These are phyloP conservation scores for Trachops cirrhosus DNA, from an alignment of 2,797 vertebrate species.

Conservation along the genomic window DNA sequence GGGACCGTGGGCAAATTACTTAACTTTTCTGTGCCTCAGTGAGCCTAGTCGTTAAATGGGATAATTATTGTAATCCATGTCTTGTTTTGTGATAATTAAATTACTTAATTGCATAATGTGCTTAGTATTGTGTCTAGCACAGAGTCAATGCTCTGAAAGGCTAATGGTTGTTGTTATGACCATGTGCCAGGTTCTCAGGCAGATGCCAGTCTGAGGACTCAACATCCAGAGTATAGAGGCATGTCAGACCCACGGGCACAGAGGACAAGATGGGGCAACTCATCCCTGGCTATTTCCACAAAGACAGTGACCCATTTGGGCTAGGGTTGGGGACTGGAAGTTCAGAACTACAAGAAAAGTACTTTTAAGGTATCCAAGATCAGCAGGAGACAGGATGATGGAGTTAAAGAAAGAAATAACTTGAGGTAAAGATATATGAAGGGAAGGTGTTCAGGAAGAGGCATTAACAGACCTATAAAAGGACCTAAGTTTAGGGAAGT, in stretches of 20 bases:
- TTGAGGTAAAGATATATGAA: background rate
- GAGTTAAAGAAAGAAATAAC: background rate
- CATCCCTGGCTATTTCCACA: background rate
- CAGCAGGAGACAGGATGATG: background rate
- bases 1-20: background rate
- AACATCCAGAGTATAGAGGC: background rate
- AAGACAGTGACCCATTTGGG: background rate
- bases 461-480: background rate
- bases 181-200: background rate
- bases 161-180: background rate
- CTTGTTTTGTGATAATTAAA: constrained; percentile 21
- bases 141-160: background rate
- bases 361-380: background rate
- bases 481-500: background rate
- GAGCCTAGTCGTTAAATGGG: constrained; percentile 31
- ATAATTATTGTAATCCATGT: background rate
- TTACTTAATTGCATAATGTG: background rate
- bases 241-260: background rate
- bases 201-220: background rate
- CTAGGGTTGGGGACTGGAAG: background rate
- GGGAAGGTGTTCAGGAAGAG: background rate
- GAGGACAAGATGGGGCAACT: background rate
- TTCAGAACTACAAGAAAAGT: background rate
- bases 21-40: background rate
- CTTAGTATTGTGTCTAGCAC: background rate